These are phyloP conservation scores for Scelioninae gen. 1 DNA, from an alignment of 2,888 invertebrate species.

Conservation along the genomic window DNA sequence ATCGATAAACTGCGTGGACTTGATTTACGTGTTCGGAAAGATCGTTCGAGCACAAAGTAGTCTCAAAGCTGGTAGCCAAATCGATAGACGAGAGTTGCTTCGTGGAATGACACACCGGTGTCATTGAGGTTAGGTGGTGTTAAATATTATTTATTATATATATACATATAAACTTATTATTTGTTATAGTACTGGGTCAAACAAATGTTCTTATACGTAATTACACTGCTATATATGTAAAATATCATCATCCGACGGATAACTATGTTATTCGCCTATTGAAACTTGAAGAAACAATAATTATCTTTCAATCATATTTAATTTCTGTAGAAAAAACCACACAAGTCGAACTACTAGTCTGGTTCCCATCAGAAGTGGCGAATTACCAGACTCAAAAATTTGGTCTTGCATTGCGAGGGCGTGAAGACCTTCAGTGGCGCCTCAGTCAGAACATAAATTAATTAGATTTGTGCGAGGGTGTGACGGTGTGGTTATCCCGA, in stretches of 20 bases:
- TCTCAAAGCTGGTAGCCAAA: slow-evolving; percentile 24
- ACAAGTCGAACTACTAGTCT: too few species aligned
- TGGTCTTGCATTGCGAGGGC: too few species aligned
- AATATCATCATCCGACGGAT: too few species aligned
- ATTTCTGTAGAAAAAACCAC: too few species aligned
- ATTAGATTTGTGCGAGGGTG: slow-evolving; percentile 84
- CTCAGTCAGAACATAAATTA: slow-evolving; percentile 83
- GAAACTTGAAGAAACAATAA: too few species aligned
- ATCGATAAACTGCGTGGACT: slow-evolving; percentile 55
- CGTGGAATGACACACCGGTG: slow-evolving; percentile 8
- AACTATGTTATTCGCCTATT: too few species aligned
- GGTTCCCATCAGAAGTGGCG: too few species aligned
- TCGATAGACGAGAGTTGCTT: slow-evolving; percentile 21
- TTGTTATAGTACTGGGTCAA: slow-evolving; percentile 33
- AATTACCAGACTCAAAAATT: too few species aligned
- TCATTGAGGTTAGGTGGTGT: slow-evolving; percentile 16
- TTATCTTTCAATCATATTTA: too few species aligned
- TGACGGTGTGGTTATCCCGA: too few species aligned
- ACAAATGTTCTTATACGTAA: slow-evolving; percentile 6
- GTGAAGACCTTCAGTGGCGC: slow-evolving; percentile 81
- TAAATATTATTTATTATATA: slow-evolving; percentile 39
- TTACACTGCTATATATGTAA: background rate
- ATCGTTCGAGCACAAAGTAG: slow-evolving; percentile 43
- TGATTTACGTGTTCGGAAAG: slow-evolving; percentile 29
- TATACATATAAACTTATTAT: too few species aligned